phyloP scores from a whole-genome alignment of 2,888 invertebrate species.

The Polydrusus pterygomalis region DNA sequence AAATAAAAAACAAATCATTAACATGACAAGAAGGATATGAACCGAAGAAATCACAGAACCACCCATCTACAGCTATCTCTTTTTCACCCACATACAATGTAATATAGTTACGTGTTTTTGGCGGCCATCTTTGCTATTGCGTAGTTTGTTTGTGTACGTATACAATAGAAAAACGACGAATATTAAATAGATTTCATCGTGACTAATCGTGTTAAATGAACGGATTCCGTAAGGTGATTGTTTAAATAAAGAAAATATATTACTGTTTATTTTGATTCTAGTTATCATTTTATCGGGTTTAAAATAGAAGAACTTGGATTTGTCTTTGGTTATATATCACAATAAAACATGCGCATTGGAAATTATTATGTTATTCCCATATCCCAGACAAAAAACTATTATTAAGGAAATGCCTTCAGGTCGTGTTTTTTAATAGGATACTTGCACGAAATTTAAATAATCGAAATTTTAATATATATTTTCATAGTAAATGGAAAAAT shows the following conservation, averaged over 20 bases:
- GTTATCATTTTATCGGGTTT: neutral
- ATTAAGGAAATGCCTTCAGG: constrained; percentile 17
- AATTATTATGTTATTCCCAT: neutral
- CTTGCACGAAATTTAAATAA: too few species aligned
- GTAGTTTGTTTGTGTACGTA: constrained; percentile 16
- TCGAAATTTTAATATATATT: too few species aligned
- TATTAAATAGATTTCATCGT: constrained; percentile 24
- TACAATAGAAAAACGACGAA: constrained; percentile 19
- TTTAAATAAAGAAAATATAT: constrained; percentile 11
- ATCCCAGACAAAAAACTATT: neutral
- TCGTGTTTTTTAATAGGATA: too few species aligned
- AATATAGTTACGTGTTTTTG: constrained; percentile 27
- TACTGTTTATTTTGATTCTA: neutral
- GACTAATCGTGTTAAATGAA: constrained; percentile 14
- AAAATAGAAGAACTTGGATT: neutral
- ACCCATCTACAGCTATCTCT: constrained; percentile 30
- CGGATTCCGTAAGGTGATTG: neutral
- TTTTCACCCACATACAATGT: constrained; percentile 17
- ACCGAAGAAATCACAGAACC: constrained; percentile 10
- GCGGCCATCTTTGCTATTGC: constrained; percentile 38
- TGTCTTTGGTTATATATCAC: neutral
- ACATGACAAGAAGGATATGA: neutral
- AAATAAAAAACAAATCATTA: constrained; percentile 11
- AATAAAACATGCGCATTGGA: neutral
- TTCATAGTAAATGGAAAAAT: too few species aligned